phyloP scores from a whole-genome alignment of 64 coral and sea anemone genomes.

The Pocillopora damicornis region DNA sequence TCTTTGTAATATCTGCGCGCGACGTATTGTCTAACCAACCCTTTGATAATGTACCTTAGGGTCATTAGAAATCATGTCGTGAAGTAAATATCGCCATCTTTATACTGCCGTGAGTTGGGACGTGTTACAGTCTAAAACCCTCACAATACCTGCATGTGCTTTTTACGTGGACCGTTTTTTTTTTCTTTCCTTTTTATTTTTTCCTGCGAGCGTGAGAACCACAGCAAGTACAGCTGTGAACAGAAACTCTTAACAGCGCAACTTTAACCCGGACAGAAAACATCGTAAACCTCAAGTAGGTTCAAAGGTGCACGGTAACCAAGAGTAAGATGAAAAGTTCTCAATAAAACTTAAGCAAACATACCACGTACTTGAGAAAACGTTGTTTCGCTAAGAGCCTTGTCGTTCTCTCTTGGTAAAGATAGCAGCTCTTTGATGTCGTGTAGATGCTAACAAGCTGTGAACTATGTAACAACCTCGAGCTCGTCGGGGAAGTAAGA shows the following conservation, averaged over 20 bases:
- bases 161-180: too few species aligned
- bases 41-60: neutral
- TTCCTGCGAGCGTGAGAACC: too few species aligned
- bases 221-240: too few species aligned
- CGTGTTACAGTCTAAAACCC: too few species aligned
- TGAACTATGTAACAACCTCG: neutral
- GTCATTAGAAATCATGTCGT: neutral
- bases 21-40: neutral
- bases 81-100: conserved; percentile 11
- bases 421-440: neutral
- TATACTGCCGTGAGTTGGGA: neutral
- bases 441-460: neutral
- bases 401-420: neutral
- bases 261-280: too few species aligned
- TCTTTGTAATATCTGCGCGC: neutral
- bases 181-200: too few species aligned
- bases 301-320: conserved; percentile 3
- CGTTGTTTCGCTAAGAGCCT: neutral
- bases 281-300: neutral
- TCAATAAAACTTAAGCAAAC: conserved; percentile 5
- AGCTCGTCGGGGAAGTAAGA: neutral
- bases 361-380: conserved; percentile 7
- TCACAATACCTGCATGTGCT: neutral
- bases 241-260: too few species aligned
- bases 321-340: neutral